Conservation (phyloP, 2,113 vertebrate genomes). For the Prolemur simus region DNA sequence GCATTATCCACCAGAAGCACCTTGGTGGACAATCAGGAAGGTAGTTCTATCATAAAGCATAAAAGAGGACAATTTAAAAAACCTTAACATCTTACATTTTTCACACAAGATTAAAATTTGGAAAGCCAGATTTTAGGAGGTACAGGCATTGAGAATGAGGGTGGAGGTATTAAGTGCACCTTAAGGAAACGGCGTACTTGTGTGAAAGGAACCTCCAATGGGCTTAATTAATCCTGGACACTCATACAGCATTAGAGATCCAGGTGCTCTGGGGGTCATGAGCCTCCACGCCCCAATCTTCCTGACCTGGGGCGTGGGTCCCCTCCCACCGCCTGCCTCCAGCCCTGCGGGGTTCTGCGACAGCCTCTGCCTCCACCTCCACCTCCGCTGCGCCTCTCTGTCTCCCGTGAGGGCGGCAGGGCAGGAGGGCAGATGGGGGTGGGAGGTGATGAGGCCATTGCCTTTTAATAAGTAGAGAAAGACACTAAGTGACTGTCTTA, state of each 20-base stretch:
- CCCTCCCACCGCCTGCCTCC: too few species aligned
- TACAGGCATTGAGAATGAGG: background rate
- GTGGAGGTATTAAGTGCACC: background rate
- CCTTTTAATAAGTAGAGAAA: background rate
- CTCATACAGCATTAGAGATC: background rate
- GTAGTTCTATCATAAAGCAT: background rate
- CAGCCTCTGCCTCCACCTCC: background rate
- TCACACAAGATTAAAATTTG: background rate
- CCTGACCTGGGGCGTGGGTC: rapidly evolving
- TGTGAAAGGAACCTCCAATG: background rate
- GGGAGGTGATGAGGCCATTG: background rate
- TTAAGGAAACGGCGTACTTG: background rate
- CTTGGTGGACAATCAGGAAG: background rate
- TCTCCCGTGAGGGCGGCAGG: background rate
- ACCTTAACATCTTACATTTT: background rate
- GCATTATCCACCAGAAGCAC: background rate
- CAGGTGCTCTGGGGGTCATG: rapidly evolving
- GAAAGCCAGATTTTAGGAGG: background rate
- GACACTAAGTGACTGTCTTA: background rate
- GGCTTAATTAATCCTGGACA: background rate
- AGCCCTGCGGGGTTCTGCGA: background rate
- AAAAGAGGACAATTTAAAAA: background rate
- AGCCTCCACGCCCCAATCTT: background rate
- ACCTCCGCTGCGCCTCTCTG: too few species aligned
- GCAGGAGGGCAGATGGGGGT: background rate